Evolutionary conservation across 2,888 invertebrate genomes (phyloP).

Genomic region (Pheosia tremula): DNA sequence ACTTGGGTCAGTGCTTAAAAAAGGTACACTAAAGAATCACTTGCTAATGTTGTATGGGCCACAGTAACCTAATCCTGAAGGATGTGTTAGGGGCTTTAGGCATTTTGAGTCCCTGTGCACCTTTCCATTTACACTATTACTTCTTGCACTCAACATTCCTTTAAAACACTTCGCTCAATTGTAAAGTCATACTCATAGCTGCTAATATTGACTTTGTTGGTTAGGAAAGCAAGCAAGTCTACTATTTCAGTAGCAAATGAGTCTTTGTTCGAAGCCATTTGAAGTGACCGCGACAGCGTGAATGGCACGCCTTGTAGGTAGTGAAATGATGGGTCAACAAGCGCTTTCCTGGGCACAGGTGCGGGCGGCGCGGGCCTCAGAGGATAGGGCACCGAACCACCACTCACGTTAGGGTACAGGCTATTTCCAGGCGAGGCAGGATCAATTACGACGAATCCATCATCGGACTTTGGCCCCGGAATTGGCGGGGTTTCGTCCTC

Average conservation of each 20-base stretch:
- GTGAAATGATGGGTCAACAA: conserved; percentile 65
- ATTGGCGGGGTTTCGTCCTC: conserved; percentile 77
- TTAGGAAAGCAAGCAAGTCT: conserved; percentile 80
- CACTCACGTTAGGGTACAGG: conserved; percentile 67
- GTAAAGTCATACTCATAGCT: conserved; percentile 81
- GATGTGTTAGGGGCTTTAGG: too few relatives aligned
- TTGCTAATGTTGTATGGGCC: too few relatives aligned
- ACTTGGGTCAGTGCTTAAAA: too few relatives aligned
- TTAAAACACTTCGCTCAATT: conserved; percentile 81
- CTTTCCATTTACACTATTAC: too few relatives aligned
- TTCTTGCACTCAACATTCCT: conserved; percentile 62
- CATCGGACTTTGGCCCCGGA: conserved; percentile 70
- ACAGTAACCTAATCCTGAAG: too few relatives aligned
- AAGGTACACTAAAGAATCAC: too few relatives aligned
- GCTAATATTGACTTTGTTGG: conserved; percentile 70
- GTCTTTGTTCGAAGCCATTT: conserved; percentile 76
- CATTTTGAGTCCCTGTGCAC: too few relatives aligned
- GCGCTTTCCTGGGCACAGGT: conserved; percentile 43
- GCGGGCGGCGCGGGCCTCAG: conserved; percentile 65
- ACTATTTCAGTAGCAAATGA: conserved; percentile 75
- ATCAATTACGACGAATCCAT: conserved; percentile 72
- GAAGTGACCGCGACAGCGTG: conserved; percentile 73
- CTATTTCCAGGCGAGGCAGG: conserved; percentile 54
- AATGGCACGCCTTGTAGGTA: conserved; percentile 85
- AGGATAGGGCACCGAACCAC: conserved; percentile 48